A percentile compares a stretch with the other conserved stretches of the same genome.
phyloP scores from a whole-genome alignment of 2,113 vertebrate genomes.

The Psilopsiagon aurifrons region DNA sequence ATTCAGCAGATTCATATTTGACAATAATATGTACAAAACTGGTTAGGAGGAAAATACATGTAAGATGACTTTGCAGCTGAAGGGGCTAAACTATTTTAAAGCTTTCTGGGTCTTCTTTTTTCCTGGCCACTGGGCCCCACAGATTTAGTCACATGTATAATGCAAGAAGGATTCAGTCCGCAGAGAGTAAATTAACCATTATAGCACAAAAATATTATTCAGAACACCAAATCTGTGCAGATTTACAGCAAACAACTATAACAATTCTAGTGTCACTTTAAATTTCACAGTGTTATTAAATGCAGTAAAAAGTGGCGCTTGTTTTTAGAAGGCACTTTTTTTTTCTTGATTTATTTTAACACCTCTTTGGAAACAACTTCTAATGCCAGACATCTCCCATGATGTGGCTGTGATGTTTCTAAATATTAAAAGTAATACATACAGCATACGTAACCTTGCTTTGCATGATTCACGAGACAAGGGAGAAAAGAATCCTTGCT shows the following conservation, averaged over 20 bases:
- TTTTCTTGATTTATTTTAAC: background rate
- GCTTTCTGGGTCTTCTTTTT: background rate
- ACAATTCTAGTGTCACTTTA: background rate
- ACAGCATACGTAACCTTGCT: background rate
- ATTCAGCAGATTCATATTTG: conserved; percentile 30
- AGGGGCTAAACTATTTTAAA: conserved; percentile 25
- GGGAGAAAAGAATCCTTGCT: background rate
- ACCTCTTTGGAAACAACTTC: background rate
- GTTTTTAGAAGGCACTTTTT: background rate
- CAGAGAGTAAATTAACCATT: conserved; percentile 6
- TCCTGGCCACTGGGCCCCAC: background rate
- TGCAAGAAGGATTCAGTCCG: background rate
- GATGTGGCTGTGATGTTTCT: background rate
- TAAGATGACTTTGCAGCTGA: background rate
- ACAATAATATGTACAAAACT: conserved; percentile 1
- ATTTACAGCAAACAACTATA: background rate
- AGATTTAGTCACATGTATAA: background rate
- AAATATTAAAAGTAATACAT: background rate
- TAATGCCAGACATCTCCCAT: background rate
- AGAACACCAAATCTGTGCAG: background rate
- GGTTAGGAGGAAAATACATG: background rate
- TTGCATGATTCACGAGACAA: background rate
- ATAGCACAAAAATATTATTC: background rate
- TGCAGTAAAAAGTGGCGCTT: background rate
- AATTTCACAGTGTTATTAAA: background rate